Base-by-base conservation (phyloP, 2,888 invertebrate species). In the Heliconius cydno region DNA sequence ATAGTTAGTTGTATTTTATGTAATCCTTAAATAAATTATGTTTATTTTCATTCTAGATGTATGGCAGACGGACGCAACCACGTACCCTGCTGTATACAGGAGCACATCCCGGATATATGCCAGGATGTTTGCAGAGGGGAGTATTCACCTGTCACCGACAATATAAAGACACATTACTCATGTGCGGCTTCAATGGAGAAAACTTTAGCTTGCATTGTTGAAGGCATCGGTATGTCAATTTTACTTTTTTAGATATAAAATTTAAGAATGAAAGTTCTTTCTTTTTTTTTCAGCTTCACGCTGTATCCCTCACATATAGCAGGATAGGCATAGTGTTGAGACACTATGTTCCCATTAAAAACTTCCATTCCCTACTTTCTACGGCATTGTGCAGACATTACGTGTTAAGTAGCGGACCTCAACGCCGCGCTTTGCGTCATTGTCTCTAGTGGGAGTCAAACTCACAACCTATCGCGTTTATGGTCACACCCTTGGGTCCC, bases 51-150 rank as follows among this genome's bases (percentile, higher is more conserved):
- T 15, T n/a, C 65, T 79, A 96, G 96, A 74, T 97, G 97, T 87
- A 97, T 97, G 97, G 96, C 96, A 84, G 98, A 98, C 90, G 97
- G 98, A 0, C 95, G 98, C 28, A 98, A 98, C 92, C 98, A 98
- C 92, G 97, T 97, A 46, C 98, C 98, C 0, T 98, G 98, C 90
- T 98, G 98, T 89, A 96, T 97, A 34, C 96, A 97, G 84, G 97
- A 98, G 88, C 96, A 96, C 79, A 97, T 98, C 30, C 98, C 98
- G 0, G 97, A 98, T 89, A 96, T 98, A 84, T 98, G 98, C 88
- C 98, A 97, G 87, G 98, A 98, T 84, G 97, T 98, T 83, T 98
- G 98, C 88, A 95, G 97, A 1, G 98, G 98, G 41, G 97, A 98
- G 89, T 98, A 98, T 91, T 97, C 97, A 0, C 96, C 97, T 1